These are phyloP conservation scores for Drosophila mojavensis DNA, from an alignment of 1,140 invertebrate species.

Conservation along the genomic window DNA sequence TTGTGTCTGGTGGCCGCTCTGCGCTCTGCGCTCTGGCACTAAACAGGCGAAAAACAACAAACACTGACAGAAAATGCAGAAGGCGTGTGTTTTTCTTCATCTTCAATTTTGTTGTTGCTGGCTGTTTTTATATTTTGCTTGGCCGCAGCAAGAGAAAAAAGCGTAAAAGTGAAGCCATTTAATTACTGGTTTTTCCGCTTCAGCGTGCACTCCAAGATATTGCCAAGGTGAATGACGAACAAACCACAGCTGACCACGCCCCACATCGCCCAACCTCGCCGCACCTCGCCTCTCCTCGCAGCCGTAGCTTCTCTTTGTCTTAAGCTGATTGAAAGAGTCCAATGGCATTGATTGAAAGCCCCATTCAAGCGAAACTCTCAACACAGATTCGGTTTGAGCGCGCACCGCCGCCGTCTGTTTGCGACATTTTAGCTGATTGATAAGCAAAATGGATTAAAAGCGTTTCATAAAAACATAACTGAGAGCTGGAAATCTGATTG, in stretches of 20 bases:
- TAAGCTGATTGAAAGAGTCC: slow-evolving; percentile 16
- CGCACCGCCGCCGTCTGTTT: neutral
- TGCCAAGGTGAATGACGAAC: slow-evolving; percentile 72
- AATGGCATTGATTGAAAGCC: slow-evolving; percentile 38
- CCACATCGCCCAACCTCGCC: neutral
- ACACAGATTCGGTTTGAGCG: slow-evolving; percentile 19
- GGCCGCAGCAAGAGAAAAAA: slow-evolving; percentile 32
- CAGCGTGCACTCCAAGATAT: slow-evolving; percentile 47
- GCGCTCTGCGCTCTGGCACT: neutral
- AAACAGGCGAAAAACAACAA: slow-evolving; percentile 1
- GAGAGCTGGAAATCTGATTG: neutral
- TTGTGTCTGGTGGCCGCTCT: neutral
- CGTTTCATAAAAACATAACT: neutral
- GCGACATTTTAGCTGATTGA: slow-evolving; percentile 9
- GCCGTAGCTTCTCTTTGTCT: neutral
- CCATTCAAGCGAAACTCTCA: slow-evolving; percentile 21
- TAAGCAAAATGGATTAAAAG: slow-evolving; percentile 5
- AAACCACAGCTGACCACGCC: slow-evolving; percentile 22
- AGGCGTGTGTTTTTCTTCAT: slow-evolving; percentile 1
- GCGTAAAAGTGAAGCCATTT: slow-evolving; percentile 57
- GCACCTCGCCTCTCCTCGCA: no score
- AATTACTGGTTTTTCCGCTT: slow-evolving; percentile 77
- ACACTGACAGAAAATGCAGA: slow-evolving; percentile 1
- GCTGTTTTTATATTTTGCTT: slow-evolving; percentile 17
- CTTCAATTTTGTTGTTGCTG: neutral